Percentiles rank a stretch among this genome's conserved stretches.
These are phyloP conservation scores for Drosophila anceps DNA, from an alignment of 2,888 invertebrate species.

Conservation along the genomic window DNA sequence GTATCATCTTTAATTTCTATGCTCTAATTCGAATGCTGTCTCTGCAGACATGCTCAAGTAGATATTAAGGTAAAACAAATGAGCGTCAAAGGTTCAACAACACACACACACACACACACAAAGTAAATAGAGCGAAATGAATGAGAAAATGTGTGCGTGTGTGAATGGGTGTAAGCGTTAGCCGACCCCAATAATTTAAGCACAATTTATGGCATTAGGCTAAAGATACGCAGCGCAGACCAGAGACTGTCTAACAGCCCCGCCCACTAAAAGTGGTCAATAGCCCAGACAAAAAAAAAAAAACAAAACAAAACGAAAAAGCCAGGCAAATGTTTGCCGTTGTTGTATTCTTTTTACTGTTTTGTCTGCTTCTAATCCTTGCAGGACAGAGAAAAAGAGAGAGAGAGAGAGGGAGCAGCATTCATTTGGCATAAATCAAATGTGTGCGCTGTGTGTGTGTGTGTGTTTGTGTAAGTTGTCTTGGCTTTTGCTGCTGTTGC, in stretches of 20 bases:
- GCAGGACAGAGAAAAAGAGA: slow-evolving; percentile 29
- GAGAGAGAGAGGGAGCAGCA: slow-evolving; percentile 22
- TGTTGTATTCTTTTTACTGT: slow-evolving; percentile 28
- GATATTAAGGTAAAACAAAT: slow-evolving; percentile 67
- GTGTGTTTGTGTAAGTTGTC: slow-evolving; percentile 30
- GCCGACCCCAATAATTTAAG: slow-evolving; percentile 81
- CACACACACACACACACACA: slow-evolving; percentile 14
- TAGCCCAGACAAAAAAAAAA: slow-evolving; percentile 63
- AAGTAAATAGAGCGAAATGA: slow-evolving; percentile 59
- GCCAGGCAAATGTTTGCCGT: slow-evolving; percentile 66
- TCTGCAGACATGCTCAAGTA: slow-evolving; percentile 52
- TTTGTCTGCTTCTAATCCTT: slow-evolving; percentile 70
- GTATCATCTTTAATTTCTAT: slow-evolving; percentile 11
- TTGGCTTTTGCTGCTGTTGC: slow-evolving; percentile 49
- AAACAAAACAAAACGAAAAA: slow-evolving; percentile 18
- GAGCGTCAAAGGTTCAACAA: slow-evolving; percentile 62
- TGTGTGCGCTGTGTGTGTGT: slow-evolving; percentile 46
- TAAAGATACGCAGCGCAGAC: slow-evolving; percentile 71
- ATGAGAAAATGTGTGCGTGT: slow-evolving; percentile 39
- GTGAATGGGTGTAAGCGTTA: slow-evolving; percentile 46
- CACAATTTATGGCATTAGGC: slow-evolving; percentile 79
- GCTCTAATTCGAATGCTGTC: slow-evolving; percentile 1
- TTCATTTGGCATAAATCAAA: slow-evolving; percentile 77
- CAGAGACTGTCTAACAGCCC: slow-evolving; percentile 23
- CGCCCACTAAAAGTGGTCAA: slow-evolving; percentile 60